A percentile compares a stretch with the other conserved stretches of the same genome.
Evolutionary conservation across 2,888 invertebrate genomes (phyloP).

Genomic region (Drosophila prolongata): DNA sequence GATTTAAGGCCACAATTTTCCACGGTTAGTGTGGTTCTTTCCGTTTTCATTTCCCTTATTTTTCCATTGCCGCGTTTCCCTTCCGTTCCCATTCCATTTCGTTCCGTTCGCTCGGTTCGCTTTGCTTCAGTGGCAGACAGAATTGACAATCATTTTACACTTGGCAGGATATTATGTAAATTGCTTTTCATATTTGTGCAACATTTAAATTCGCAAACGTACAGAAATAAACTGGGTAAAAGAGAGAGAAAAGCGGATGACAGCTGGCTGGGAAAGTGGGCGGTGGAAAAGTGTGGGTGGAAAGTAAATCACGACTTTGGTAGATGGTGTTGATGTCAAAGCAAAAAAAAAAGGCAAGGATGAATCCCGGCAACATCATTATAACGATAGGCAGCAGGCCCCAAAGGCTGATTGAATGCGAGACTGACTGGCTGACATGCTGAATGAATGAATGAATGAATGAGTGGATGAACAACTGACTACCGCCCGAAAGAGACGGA

Average conservation of each 20-base stretch:
- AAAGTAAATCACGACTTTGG: slow-evolving; percentile 46
- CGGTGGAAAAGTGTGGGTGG: slow-evolving; percentile 10
- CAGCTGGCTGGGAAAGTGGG: slow-evolving; percentile 29
- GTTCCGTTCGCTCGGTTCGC: slow-evolving; percentile 10
- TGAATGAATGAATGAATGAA: slow-evolving; percentile 20
- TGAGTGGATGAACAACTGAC: slow-evolving; percentile 9
- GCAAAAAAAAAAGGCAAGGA: slow-evolving; percentile 66
- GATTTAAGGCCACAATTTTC: slow-evolving; percentile 30
- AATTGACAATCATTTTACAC: slow-evolving; percentile 81
- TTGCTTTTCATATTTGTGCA: slow-evolving; percentile 81
- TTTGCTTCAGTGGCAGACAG: slow-evolving; percentile 41
- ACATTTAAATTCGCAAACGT: slow-evolving; percentile 73
- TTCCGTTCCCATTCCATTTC: not conserved
- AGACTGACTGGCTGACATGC: slow-evolving; percentile 61
- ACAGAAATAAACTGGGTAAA: not conserved
- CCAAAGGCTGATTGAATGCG: slow-evolving; percentile 73
- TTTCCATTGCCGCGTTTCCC: not conserved
- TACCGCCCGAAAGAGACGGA: not conserved
- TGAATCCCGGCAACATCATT: slow-evolving; percentile 65
- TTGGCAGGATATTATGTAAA: slow-evolving; percentile 79
- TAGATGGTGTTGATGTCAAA: slow-evolving; percentile 69
- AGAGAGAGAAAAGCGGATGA: slow-evolving; percentile 38
- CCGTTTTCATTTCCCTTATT: slow-evolving; percentile 13
- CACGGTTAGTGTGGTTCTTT: slow-evolving; percentile 34
- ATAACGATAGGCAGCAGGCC: slow-evolving; percentile 57